These are phyloP conservation scores for Spilosoma lubricipeda DNA, from an alignment of 2,888 invertebrate genomes.

Conservation along the genomic window DNA sequence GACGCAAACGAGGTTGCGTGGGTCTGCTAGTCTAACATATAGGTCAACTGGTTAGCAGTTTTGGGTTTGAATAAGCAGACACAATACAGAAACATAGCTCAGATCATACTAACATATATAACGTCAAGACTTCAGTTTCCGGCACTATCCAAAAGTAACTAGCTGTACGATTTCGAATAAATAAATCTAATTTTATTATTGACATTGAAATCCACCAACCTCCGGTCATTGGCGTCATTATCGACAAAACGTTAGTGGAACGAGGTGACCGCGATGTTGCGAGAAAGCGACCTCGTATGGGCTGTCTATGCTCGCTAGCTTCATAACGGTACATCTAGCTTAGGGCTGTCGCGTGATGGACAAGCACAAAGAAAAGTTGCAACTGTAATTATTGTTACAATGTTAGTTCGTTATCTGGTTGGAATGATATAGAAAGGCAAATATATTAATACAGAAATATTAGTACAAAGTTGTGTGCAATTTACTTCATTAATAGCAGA, in stretches of 20 bases:
- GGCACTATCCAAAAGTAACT: conserved; percentile 1
- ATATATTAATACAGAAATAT: neutral
- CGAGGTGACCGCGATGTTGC: conserved; percentile 64
- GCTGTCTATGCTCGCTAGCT: conserved; percentile 51
- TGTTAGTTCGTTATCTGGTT: neutral
- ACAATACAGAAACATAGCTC: too few relatives aligned
- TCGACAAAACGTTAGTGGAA: conserved; percentile 50
- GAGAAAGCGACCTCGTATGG: conserved; percentile 65
- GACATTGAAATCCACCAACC: conserved; percentile 49
- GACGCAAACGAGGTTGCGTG: too few relatives aligned
- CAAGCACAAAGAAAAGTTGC: neutral
- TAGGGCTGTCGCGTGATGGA: conserved; percentile 37
- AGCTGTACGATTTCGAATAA: neutral
- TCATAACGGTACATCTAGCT: conserved; percentile 53
- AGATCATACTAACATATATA: neutral
- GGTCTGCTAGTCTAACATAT: too few relatives aligned
- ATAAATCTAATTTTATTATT: conserved; percentile 29
- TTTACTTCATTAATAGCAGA: neutral
- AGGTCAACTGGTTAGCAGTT: too few relatives aligned
- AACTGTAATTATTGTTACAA: neutral
- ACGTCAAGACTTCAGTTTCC: conserved; percentile 5
- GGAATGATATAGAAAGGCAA: neutral
- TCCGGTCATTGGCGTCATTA: conserved; percentile 39
- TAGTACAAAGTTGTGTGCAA: neutral
- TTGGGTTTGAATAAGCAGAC: too few relatives aligned